Evolutionary conservation across 2,113 vertebrate genomes (phyloP).

Genomic region (Camarhynchus parvulus): DNA sequence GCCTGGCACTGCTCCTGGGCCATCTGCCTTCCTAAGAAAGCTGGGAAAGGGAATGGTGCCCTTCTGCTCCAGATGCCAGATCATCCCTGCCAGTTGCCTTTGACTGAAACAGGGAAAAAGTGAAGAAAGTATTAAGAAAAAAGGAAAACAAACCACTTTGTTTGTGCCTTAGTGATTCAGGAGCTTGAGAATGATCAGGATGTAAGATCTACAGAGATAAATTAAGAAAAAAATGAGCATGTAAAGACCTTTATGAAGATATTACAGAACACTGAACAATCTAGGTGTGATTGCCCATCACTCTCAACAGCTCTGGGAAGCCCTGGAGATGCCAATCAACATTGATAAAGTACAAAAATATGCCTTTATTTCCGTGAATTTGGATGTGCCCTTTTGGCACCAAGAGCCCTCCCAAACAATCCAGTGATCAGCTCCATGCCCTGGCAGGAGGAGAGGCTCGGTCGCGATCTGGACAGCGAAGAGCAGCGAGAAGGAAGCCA

Average conservation of each 20-base stretch:
- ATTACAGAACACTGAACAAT: neutral
- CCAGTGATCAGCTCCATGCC: neutral
- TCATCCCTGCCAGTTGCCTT: neutral
- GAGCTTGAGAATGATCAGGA: neutral
- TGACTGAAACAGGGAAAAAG: neutral
- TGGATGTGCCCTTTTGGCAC: neutral
- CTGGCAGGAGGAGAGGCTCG: neutral
- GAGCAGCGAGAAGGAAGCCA: conserved; percentile 35
- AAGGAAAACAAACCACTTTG: neutral
- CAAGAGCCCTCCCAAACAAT: neutral
- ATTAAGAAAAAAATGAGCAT: neutral
- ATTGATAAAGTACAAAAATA: conserved; percentile 23
- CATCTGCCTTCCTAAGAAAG: neutral
- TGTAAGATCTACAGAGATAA: neutral
- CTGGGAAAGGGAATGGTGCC: neutral
- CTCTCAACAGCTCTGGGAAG: neutral
- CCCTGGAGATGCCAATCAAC: neutral
- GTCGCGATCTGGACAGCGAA: neutral
- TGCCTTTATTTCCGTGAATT: neutral
- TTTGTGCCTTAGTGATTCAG: neutral
- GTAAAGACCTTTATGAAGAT: neutral
- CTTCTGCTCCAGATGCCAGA: neutral
- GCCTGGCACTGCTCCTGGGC: neutral
- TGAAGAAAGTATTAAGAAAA: neutral
- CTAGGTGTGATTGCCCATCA: neutral